Base-by-base conservation (phyloP, 2,888 invertebrate genomes). In the Ferrisia virgata region DNA sequence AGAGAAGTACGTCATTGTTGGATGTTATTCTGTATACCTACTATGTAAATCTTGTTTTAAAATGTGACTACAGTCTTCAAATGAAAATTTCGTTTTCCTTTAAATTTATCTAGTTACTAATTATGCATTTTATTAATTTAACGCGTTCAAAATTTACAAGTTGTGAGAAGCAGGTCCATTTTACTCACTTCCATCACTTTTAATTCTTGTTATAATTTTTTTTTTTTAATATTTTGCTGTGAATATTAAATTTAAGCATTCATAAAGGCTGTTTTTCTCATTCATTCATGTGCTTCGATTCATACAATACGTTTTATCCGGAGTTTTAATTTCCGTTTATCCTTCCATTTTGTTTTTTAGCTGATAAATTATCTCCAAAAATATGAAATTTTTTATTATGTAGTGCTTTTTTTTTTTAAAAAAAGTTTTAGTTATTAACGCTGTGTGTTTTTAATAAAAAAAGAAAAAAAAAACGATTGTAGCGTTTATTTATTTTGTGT, bases 21-120 rank as follows among this genome's bases (percentile, higher is more conserved):
- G n/a, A n/a, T n/a, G n/a, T n/a, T n/a, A n/a, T n/a, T n/a, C n/a
- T n/a, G n/a, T n/a, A n/a, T n/a, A n/a, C n/a, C n/a, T n/a, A n/a
- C n/a, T n/a, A n/a, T n/a, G n/a, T n/a, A n/a, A 5, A 40, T 40
- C 9, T 11, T 47, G 6, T 40, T 40, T 47, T n/a, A 47, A n/a
- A 1, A n/a, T 47, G 47, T 47, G n/a, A n/a, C 0, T n/a, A n/a
- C 5, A 47, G 22, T 53, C 4, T 22, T 22, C 53, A 22, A 13
- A 53, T 53, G 5, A 86, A 4, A 15, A 53, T 39, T 76, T 11
- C 78, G 5, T 43, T 84, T 80, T 28, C n/a, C 64, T n/a, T n/a
- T n/a, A n/a, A 47, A 39, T 80, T n/a, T 69, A 11, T 2, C 8
- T 72, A 36, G 31, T 72, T 72, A 72, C 72, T 72, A 72, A 18